These are phyloP conservation scores for Chaetodon trifasciatus DNA, from an alignment of 2,797 vertebrate species.

Conservation along the genomic window DNA sequence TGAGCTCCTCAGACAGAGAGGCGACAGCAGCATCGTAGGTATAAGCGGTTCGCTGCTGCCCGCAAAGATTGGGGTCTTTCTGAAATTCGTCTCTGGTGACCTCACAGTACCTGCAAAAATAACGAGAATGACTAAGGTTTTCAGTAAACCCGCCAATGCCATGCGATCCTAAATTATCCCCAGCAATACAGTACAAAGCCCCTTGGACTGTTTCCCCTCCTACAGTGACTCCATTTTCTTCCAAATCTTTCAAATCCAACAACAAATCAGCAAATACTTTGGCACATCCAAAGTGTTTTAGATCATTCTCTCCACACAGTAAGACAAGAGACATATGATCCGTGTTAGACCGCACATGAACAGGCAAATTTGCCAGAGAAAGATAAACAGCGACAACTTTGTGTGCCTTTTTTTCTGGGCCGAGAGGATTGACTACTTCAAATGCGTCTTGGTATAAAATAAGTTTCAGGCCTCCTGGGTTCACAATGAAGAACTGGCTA, in stretches of 20 bases:
- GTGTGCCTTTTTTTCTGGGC: too few species aligned
- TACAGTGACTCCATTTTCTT: conserved; percentile 17
- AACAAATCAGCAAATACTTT: too few species aligned
- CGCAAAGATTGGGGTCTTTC: conserved; percentile 10
- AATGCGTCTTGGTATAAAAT: too few species aligned
- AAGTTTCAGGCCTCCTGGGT: too few species aligned
- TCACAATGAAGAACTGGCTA: too few species aligned
- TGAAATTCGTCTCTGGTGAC: not conserved
- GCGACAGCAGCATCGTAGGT: not conserved
- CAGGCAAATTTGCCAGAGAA: too few species aligned
- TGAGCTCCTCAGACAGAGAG: not conserved
- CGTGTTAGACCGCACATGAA: too few species aligned
- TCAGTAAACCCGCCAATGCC: conserved; percentile 27
- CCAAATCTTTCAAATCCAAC: not conserved
- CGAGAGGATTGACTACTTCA: too few species aligned
- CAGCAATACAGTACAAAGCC: conserved; percentile 35
- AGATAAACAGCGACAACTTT: too few species aligned
- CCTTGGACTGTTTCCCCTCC: conserved; percentile 15
- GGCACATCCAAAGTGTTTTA: too few species aligned
- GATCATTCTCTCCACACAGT: too few species aligned
- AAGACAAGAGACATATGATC: too few species aligned
- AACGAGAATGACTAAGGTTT: conserved; percentile 13
- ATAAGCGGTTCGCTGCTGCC: conserved; percentile 14
- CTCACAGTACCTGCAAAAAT: conserved; percentile 45
- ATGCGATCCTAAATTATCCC: conserved; percentile 10